Conservation (phyloP, 2,113 vertebrate species). For the Cercocebus atys region DNA sequence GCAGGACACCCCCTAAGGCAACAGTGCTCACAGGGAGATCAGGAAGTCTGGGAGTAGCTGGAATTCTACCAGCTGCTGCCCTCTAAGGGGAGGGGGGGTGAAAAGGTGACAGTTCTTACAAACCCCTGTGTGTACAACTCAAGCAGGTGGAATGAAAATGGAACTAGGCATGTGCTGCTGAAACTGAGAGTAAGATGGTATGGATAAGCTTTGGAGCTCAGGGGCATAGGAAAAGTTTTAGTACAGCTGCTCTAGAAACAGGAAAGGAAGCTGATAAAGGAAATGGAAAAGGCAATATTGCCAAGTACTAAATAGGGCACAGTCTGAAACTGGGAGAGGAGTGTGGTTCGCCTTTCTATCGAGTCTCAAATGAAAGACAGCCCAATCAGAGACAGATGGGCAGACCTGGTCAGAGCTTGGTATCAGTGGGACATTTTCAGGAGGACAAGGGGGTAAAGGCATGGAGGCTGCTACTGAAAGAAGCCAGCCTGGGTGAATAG, state of each 20-base stretch:
- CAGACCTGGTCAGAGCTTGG: background rate
- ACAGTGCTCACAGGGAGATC: background rate
- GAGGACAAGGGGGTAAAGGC: background rate
- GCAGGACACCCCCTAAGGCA: constrained; percentile 1
- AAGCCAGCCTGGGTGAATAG: background rate
- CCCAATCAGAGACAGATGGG: background rate
- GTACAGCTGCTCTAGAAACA: background rate
- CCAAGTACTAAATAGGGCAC: too few relatives aligned
- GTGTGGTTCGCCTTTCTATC: background rate
- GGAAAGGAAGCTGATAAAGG: background rate
- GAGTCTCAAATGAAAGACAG: background rate
- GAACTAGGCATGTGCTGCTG: background rate
- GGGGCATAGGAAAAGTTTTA: background rate
- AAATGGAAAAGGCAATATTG: background rate
- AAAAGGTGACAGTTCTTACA: background rate
- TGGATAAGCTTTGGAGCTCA: background rate
- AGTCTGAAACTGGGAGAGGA: background rate
- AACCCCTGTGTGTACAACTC: background rate
- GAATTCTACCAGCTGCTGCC: background rate
- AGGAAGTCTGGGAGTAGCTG: constrained; percentile 44
- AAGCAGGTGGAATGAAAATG: background rate
- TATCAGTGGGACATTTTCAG: background rate
- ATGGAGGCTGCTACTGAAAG: background rate
- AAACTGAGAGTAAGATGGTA: background rate
- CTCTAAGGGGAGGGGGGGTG: background rate